Percentiles rank a stretch among this genome's conserved stretches.
Conservation (phyloP, 2,797 vertebrate genomes). For the Gymnocypris eckloni region DNA sequence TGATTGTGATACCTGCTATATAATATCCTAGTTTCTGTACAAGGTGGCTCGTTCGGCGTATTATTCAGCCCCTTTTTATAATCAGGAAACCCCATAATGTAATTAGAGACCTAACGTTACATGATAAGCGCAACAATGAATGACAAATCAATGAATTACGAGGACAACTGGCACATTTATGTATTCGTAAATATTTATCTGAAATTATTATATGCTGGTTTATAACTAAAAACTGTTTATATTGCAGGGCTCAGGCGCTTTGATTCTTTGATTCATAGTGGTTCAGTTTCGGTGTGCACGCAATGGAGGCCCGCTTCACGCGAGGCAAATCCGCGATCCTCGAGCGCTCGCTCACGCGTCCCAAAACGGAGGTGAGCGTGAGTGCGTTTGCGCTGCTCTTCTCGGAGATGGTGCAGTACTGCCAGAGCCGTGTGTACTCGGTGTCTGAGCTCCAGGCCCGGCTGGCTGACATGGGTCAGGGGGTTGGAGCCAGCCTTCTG, state of each 20-base stretch:
- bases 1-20: neutral
- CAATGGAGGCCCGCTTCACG: conserved; percentile 91
- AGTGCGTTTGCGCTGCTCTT: conserved; percentile 93
- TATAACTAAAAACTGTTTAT: neutral
- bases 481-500: conserved; percentile 88
- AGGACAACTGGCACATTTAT: neutral
- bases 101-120: neutral
- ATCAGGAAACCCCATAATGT: neutral
- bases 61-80: neutral
- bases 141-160: neutral
- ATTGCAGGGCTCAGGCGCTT: neutral
- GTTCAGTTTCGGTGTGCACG: neutral
- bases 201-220: neutral
- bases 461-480: conserved; percentile 88
- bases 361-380: conserved; percentile 88
- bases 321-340: conserved; percentile 90
- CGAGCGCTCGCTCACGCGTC: conserved; percentile 86
- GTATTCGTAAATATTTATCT: neutral
- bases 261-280: neutral
- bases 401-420: conserved; percentile 97
- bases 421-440: conserved; percentile 93
- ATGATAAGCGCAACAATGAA: neutral
- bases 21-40: neutral
- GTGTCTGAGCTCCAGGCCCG: conserved; percentile 92
- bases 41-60: neutral